phyloP scores from a whole-genome alignment of 2,797 vertebrate genomes.

The Ceyx erithaca region DNA sequence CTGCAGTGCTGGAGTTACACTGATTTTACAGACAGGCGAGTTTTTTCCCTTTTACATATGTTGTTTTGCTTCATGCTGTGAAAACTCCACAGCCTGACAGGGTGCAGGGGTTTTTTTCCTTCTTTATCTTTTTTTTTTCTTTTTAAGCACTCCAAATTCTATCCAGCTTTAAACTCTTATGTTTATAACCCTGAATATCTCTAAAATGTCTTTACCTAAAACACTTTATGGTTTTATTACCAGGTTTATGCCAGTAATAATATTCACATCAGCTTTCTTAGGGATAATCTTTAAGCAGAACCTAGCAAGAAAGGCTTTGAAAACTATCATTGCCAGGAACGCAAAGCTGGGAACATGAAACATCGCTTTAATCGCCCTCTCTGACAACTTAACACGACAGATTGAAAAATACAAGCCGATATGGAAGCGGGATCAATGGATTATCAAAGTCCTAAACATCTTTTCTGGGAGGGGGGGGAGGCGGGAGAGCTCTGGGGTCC shows the following conservation, averaged over 20 bases:
- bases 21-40: slow-evolving; percentile 69
- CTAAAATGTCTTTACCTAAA: slow-evolving; percentile 80
- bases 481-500: neutral
- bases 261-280: slow-evolving; percentile 79
- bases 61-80: slow-evolving; percentile 74
- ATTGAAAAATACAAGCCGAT: slow-evolving; percentile 81
- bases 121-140: neutral
- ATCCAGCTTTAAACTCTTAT: slow-evolving; percentile 79
- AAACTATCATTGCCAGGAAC: slow-evolving; percentile 78
- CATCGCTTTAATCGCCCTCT: slow-evolving; percentile 80
- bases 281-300: slow-evolving; percentile 80
- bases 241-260: slow-evolving; percentile 77
- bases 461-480: slow-evolving; percentile 57
- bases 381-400: slow-evolving; percentile 83
- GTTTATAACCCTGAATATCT: slow-evolving; percentile 79
- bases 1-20: slow-evolving; percentile 61
- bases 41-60: slow-evolving; percentile 73
- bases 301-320: slow-evolving; percentile 79
- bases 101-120: neutral
- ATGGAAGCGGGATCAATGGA: slow-evolving; percentile 85
- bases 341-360: slow-evolving; percentile 80
- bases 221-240: slow-evolving; percentile 79
- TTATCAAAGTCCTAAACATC: slow-evolving; percentile 86
- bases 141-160: slow-evolving; percentile 70
- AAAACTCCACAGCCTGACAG: slow-evolving; percentile 76